Percentiles rank a stretch among this genome's conserved stretches.
These are phyloP conservation scores for Magallana ariakensis DNA, from an alignment of 1,140 invertebrate genomes.

Conservation along the genomic window DNA sequence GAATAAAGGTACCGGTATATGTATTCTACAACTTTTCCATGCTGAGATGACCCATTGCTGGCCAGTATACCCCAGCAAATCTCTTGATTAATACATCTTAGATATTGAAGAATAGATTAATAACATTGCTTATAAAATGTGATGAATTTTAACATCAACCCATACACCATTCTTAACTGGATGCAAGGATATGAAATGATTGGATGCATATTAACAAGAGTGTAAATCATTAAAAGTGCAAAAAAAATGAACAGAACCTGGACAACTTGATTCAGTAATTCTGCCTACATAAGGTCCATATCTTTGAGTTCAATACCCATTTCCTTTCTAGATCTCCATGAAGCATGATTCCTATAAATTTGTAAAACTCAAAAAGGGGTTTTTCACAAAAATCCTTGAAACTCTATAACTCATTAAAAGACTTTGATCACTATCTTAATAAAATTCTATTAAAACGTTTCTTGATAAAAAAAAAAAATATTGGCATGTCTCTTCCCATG, in stretches of 20 bases:
- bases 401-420: background rate
- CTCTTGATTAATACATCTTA: background rate
- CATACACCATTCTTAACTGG: background rate
- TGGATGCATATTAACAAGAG: background rate
- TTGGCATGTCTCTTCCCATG: background rate
- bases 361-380: background rate
- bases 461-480: background rate
- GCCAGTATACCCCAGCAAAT: background rate
- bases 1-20: too few relatives aligned
- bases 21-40: background rate
- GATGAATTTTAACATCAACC: background rate
- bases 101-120: background rate
- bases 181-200: background rate
- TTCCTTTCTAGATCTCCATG: background rate
- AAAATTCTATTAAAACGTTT: conserved; percentile 1
- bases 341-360: background rate
- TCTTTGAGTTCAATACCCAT: background rate
- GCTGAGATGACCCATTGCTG: background rate
- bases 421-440: background rate
- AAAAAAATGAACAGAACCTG: background rate
- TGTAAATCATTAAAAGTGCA: background rate
- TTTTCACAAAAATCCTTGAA: background rate
- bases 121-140: background rate
- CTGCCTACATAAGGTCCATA: background rate
- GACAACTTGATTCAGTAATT: background rate